Conservation (phyloP, 2,888 invertebrate species). For the Neoitamus cyanurus region DNA sequence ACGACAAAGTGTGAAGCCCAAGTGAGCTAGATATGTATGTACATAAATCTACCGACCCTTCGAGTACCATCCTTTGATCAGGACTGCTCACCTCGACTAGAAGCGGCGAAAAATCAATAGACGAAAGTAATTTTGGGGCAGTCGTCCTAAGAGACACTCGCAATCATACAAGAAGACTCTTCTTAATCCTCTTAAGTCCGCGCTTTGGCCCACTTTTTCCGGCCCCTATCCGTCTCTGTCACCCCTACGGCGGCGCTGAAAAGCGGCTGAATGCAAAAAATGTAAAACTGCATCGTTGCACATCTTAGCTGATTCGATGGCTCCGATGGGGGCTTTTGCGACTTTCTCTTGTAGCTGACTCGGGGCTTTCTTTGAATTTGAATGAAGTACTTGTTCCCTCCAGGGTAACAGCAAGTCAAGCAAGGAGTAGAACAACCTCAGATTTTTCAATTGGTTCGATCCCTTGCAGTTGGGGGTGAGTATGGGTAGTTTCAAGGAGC, state of each 20-base stretch:
- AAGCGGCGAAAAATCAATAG: background rate
- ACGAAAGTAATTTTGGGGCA: background rate
- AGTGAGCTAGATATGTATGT: no score
- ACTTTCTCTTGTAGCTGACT: background rate
- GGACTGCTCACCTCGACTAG: background rate
- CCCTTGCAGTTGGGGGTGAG: background rate
- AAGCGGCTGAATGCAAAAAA: background rate
- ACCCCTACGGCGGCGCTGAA: background rate
- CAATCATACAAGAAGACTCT: background rate
- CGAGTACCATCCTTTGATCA: background rate
- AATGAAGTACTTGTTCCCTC: background rate
- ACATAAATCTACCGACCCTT: background rate
- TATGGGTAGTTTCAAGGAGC: background rate
- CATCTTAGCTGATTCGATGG: background rate
- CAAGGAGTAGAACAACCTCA: background rate
- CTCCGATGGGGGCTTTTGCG: background rate
- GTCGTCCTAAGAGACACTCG: background rate
- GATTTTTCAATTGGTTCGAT: background rate
- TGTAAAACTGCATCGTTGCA: constrained; percentile 9
- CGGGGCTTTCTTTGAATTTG: background rate
- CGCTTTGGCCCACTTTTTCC: background rate
- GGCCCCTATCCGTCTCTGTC: background rate
- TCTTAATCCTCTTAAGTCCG: background rate
- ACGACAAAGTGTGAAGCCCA: no score
- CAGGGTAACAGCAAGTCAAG: background rate